phyloP scores from a whole-genome alignment of 1,140 invertebrate species.

The Papilio glaucus region DNA sequence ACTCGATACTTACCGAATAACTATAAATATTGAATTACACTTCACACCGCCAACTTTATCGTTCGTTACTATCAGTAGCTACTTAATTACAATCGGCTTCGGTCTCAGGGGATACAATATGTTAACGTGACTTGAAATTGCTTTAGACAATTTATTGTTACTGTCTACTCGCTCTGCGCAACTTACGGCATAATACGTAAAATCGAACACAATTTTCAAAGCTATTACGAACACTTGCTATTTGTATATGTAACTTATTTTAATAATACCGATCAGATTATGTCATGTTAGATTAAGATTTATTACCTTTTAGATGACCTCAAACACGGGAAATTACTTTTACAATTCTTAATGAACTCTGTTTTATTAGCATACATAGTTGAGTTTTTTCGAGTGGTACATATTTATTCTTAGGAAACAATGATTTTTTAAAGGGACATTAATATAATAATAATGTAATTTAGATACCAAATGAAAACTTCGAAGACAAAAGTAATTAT shows the following conservation, averaged over 20 bases:
- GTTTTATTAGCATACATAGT: too few species aligned
- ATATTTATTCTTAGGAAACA: too few species aligned
- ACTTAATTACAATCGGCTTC: constrained; percentile 67
- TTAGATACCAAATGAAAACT: too few species aligned
- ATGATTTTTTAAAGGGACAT: too few species aligned
- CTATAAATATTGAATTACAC: constrained; percentile 71
- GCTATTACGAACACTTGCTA: background rate
- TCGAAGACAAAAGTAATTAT: too few species aligned
- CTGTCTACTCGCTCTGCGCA: constrained; percentile 66
- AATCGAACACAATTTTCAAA: constrained; percentile 4
- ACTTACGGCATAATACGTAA: background rate
- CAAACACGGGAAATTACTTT: background rate
- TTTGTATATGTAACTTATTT: background rate
- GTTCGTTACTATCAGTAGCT: constrained; percentile 66
- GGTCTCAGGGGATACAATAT: constrained; percentile 59
- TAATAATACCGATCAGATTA: background rate
- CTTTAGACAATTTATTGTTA: constrained; percentile 65
- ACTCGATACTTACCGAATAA: too few species aligned
- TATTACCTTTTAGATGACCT: constrained; percentile 15
- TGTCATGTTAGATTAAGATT: background rate
- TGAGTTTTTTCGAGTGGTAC: too few species aligned
- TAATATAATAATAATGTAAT: too few species aligned
- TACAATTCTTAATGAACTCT: too few species aligned
- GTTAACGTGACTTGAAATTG: constrained; percentile 51
- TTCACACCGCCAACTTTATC: constrained; percentile 67